Percentiles rank a stretch among this genome's conserved stretches.
Conservation (phyloP, 2,888 invertebrate genomes). For the Ditylenchus weischeri region DNA sequence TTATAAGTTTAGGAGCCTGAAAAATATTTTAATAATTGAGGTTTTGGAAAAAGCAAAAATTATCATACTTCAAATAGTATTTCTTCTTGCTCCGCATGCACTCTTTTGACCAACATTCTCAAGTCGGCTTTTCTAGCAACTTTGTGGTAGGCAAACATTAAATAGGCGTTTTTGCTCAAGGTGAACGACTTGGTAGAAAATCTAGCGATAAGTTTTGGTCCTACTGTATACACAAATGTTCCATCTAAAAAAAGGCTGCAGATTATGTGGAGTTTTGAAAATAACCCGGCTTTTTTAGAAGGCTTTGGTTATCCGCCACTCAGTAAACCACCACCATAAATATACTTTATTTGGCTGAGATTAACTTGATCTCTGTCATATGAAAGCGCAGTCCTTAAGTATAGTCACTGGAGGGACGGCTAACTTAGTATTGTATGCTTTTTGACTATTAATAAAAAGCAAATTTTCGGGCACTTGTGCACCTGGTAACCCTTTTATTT, state of each 20-base stretch:
- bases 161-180: slow-evolving; percentile 39
- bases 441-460: no score
- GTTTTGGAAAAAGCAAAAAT: not conserved
- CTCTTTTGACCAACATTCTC: slow-evolving; percentile 36
- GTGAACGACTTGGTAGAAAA: slow-evolving; percentile 46
- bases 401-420: no score
- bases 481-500: no score
- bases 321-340: no score
- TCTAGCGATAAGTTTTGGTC: slow-evolving; percentile 40
- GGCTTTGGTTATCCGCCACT: no score
- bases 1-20: slow-evolving; percentile 10
- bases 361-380: no score
- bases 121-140: slow-evolving; percentile 32
- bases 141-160: slow-evolving; percentile 56
- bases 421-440: no score
- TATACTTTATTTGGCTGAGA: no score
- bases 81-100: slow-evolving; percentile 32
- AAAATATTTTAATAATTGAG: not conserved
- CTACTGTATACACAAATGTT: slow-evolving; percentile 43
- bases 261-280: not conserved
- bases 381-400: no score
- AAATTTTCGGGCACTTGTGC: no score
- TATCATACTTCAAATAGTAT: slow-evolving; percentile 20
- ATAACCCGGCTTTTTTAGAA: no score
- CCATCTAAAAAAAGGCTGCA: slow-evolving; percentile 38